Conservation (phyloP, 2,888 invertebrate genomes). For the Drosophila prolongata region DNA sequence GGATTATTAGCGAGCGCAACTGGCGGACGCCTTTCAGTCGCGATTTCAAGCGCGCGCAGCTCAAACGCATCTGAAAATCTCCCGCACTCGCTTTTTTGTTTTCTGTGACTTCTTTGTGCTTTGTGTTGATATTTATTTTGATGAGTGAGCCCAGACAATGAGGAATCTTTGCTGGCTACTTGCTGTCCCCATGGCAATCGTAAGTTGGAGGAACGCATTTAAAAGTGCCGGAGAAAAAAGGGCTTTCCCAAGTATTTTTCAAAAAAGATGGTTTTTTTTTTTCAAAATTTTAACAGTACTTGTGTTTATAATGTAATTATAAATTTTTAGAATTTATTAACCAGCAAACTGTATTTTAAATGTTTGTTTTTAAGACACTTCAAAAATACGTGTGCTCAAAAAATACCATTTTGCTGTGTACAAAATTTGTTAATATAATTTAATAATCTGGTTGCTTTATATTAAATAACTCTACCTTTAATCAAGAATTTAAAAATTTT, state of each 20-base stretch:
- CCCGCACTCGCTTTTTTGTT: neutral
- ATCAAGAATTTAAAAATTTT: no score
- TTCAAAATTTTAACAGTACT: no score
- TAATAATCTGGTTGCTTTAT: no score
- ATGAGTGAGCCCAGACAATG: conserved; percentile 43
- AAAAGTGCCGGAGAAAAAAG: neutral
- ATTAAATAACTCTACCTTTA: no score
- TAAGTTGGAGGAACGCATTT: conserved; percentile 40
- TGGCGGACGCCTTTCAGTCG: conserved; percentile 72
- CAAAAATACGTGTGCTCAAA: no score
- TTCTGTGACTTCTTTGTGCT: conserved; percentile 2
- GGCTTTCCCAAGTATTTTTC: neutral
- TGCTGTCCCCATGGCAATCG: conserved; percentile 49
- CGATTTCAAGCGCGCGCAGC: conserved; percentile 64
- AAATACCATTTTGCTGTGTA: no score
- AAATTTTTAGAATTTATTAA: no score
- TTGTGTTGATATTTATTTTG: conserved; percentile 19
- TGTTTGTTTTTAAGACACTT: no score
- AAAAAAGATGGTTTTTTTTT: neutral
- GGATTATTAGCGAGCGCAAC: conserved; percentile 69
- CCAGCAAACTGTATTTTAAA: no score
- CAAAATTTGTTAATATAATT: no score
- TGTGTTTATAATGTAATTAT: no score
- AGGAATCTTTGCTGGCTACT: conserved; percentile 37
- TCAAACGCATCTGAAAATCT: conserved; percentile 47